Conservation (phyloP, 2,888 invertebrate species). For the Apodemia hepburni region DNA sequence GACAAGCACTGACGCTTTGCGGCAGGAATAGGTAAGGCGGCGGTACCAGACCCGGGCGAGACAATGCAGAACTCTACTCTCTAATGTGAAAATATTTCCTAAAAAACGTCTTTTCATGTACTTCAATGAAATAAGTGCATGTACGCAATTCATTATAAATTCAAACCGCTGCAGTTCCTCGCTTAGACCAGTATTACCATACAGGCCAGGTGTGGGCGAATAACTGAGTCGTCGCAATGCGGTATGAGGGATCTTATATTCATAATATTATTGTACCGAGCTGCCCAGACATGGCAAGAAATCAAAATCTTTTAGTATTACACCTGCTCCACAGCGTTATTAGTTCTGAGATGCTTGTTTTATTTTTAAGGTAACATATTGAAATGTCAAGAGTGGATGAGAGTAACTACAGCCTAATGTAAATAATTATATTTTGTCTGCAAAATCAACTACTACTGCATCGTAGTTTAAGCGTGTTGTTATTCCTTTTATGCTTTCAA, state of each 20-base stretch:
- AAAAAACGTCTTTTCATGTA: neutral
- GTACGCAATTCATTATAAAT: slow-evolving; percentile 5
- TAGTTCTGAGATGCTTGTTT: slow-evolving; percentile 15
- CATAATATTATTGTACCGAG: slow-evolving; percentile 59
- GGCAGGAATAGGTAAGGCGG: too few species aligned
- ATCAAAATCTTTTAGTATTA: slow-evolving; percentile 29
- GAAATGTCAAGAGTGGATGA: neutral
- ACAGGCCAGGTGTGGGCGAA: slow-evolving; percentile 70
- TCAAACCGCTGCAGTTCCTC: slow-evolving; percentile 30
- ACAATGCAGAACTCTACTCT: too few species aligned
- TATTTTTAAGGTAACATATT: neutral
- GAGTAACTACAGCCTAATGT: too few species aligned
- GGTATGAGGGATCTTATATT: slow-evolving; percentile 65
- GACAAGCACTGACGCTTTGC: too few species aligned
- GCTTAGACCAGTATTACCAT: slow-evolving; percentile 52
- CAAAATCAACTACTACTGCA: too few species aligned
- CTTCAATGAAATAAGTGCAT: neutral
- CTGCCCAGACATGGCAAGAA: slow-evolving; percentile 32
- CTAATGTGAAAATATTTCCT: neutral
- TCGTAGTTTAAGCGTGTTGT: too few species aligned
- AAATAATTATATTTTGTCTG: too few species aligned
- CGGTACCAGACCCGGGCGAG: too few species aligned
- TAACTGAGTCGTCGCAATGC: slow-evolving; percentile 76
- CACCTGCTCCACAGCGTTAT: slow-evolving; percentile 20
- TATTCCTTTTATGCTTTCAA: too few species aligned